Conservation (phyloP, 2,888 invertebrate genomes). For the Gastracanthus pulcherrimus region DNA sequence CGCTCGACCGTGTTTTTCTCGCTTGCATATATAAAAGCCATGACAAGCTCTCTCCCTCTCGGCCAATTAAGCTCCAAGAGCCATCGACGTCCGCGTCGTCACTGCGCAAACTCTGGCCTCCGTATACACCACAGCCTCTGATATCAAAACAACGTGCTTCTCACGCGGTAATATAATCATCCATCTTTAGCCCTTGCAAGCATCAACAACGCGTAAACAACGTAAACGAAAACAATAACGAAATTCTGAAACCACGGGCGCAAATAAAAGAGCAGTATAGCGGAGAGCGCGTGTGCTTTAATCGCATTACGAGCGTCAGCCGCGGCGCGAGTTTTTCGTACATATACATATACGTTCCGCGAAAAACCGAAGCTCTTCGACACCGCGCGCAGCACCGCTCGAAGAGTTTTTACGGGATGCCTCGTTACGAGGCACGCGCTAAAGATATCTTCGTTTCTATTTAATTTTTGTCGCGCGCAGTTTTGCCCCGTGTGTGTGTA, state of each 20-base stretch:
- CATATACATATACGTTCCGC: neutral
- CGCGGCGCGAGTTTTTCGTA: neutral
- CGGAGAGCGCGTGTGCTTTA: neutral
- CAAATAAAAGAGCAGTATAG: no score
- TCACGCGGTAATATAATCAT: neutral
- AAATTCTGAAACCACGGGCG: neutral
- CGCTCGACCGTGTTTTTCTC: neutral
- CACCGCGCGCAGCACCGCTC: no score
- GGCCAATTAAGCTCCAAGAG: neutral
- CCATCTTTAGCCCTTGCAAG: neutral
- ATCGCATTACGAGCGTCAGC: neutral
- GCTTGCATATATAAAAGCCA: neutral
- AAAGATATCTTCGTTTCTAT: constrained; percentile 61
- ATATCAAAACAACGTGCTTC: neutral
- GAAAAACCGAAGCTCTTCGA: no score
- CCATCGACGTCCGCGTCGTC: no score
- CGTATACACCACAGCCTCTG: neutral
- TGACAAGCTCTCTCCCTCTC: neutral
- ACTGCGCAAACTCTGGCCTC: no score
- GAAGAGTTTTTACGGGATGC: neutral
- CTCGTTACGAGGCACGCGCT: constrained; percentile 39
- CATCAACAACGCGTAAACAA: neutral
- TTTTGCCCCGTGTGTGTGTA: neutral
- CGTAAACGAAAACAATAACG: neutral
- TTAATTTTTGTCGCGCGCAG: constrained; percentile 62